phyloP scores from a whole-genome alignment of 1,140 invertebrate genomes.

The Coelopa frigida region DNA sequence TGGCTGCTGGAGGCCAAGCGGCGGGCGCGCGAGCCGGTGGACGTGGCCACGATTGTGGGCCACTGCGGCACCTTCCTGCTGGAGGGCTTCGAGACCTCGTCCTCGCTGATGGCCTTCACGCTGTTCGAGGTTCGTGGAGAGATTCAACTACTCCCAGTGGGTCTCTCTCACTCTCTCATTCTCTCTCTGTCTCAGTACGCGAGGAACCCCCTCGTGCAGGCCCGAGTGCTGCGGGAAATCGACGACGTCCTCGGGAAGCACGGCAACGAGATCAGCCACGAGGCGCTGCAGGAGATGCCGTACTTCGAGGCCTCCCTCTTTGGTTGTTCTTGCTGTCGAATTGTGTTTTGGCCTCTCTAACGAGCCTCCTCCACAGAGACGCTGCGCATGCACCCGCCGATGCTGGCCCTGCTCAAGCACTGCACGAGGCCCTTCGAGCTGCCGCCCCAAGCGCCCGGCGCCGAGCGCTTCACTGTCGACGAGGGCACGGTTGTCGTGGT shows the following conservation, averaged over 20 bases:
- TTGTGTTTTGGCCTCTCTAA: too few species aligned
- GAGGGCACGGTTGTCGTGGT: constrained; percentile 21
- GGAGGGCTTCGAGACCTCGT: constrained; percentile 36
- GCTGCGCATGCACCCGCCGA: constrained; percentile 27
- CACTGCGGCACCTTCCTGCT: constrained; percentile 27
- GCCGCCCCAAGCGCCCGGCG: constrained; percentile 11
- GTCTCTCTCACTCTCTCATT: not conserved
- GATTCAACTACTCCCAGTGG: not conserved
- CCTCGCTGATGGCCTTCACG: constrained; percentile 22
- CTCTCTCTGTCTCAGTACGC: constrained; percentile 44
- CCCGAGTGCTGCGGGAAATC: constrained; percentile 49
- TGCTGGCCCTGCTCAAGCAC: constrained; percentile 27
- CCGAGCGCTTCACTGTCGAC: constrained; percentile 6
- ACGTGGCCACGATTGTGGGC: constrained; percentile 16
- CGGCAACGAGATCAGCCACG: constrained; percentile 42
- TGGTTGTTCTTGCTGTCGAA: too few species aligned
- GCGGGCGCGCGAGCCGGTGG: constrained; percentile 4
- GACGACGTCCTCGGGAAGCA: constrained; percentile 34
- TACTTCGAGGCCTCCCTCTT: constrained; percentile 46
- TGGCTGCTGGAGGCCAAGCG: constrained; percentile 13
- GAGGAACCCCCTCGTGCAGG: constrained; percentile 48
- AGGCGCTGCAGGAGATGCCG: constrained; percentile 43
- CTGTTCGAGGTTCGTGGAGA: constrained; percentile 21
- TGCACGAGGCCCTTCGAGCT: constrained; percentile 24
- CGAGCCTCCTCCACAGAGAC: constrained; percentile 18